Evolutionary conservation across 2,888 invertebrate species (phyloP).

Genomic region (Beris morrisii): DNA sequence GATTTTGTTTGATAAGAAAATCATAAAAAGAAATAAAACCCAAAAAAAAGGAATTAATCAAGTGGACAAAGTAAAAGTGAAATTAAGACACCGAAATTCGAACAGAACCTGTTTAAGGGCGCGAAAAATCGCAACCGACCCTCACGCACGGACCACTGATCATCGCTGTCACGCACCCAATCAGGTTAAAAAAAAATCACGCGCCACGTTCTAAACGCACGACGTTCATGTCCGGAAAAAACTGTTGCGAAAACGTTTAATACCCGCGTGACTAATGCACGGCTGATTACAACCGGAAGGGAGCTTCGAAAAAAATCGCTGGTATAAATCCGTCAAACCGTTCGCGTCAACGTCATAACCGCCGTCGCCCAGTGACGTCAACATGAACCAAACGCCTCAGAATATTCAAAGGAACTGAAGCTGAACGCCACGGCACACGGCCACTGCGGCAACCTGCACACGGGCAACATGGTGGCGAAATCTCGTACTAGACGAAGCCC

Average conservation of each 20-base stretch:
- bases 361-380: conserved; percentile 16
- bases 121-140: too few relatives aligned
- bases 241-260: too few relatives aligned
- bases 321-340: conserved; percentile 1
- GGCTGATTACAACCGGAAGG: too few relatives aligned
- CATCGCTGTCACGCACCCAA: too few relatives aligned
- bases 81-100: too few relatives aligned
- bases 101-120: too few relatives aligned
- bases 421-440: conserved; percentile 11
- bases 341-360: conserved; percentile 3
- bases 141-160: too few relatives aligned
- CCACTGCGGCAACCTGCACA: conserved; percentile 25
- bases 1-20: conserved; percentile 12
- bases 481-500: conserved; percentile 6
- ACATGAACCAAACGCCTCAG: conserved; percentile 26
- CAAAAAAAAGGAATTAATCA: not conserved
- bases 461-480: conserved; percentile 11
- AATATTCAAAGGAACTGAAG: conserved; percentile 29
- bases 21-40: not conserved
- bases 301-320: too few relatives aligned
- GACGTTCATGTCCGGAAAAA: too few relatives aligned
- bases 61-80: not conserved
- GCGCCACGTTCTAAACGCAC: too few relatives aligned
- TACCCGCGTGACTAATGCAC: too few relatives aligned
- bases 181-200: too few relatives aligned